Conservation (phyloP, 1,140 invertebrate species). For the Leptopilina clavipes region DNA sequence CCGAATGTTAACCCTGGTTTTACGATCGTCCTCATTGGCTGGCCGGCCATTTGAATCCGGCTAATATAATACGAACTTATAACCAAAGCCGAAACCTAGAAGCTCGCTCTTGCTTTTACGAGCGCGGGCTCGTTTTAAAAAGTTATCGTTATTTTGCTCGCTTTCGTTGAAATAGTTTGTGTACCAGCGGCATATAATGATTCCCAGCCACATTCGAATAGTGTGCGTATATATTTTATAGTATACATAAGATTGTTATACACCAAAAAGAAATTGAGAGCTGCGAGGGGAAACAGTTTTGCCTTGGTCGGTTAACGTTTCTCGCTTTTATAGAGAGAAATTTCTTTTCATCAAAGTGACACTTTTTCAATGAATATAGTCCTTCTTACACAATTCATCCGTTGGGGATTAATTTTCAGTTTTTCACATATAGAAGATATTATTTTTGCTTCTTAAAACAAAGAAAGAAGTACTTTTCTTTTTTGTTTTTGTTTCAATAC, state of each 20-base stretch:
- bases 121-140: constrained; percentile 71
- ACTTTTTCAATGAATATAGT: constrained; percentile 4
- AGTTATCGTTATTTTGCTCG: constrained; percentile 72
- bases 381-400: too few relatives aligned
- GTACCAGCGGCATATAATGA: constrained; percentile 52
- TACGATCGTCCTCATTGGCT: constrained; percentile 71
- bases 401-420: too few relatives aligned
- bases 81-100: constrained; percentile 72
- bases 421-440: too few relatives aligned
- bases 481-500: too few relatives aligned
- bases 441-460: too few relatives aligned
- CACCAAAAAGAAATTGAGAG: neutral
- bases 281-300: neutral
- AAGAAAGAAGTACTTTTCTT: too few relatives aligned
- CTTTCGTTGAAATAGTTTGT: constrained; percentile 67
- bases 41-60: constrained; percentile 63
- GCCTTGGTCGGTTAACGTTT: neutral
- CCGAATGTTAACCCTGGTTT: constrained; percentile 74
- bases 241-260: constrained; percentile 28
- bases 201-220: neutral
- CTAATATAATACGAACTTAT: constrained; percentile 76
- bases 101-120: constrained; percentile 71
- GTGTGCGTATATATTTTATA: neutral
- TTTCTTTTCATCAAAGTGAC: constrained; percentile 1
- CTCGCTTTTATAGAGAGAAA: neutral